Conservation (phyloP, 2,888 invertebrate species). For the Plebejus melissa region DNA sequence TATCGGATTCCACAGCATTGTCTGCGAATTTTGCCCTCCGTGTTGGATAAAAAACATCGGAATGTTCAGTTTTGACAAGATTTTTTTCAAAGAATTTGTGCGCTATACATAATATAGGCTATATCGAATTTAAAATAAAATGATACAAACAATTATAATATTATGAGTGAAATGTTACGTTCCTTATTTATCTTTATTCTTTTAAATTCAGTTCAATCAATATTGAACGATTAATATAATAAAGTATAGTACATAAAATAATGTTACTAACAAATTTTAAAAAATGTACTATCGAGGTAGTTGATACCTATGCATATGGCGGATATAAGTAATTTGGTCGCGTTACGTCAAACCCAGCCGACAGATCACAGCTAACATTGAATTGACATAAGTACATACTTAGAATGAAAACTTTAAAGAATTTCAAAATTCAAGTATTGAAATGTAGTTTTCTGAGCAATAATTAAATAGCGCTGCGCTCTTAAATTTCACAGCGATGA, state of each 20-base stretch:
- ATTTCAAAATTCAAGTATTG: background rate
- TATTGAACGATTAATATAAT: no score
- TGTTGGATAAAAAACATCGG: background rate
- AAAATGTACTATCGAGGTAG: no score
- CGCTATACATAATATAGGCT: background rate
- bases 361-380: no score
- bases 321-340: no score
- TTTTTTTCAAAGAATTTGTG: background rate
- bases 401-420: background rate
- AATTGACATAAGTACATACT: no score
- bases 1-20: constrained; percentile 17
- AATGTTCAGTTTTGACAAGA: background rate
- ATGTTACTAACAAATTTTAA: no score
- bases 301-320: no score
- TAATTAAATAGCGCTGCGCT: constrained; percentile 13
- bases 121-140: background rate
- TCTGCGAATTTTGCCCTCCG: background rate
- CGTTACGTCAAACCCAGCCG: no score
- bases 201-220: no score
- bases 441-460: background rate
- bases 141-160: background rate
- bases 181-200: no score
- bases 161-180: background rate
- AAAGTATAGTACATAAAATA: no score
- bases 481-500: background rate